phyloP scores from a whole-genome alignment of 1,140 invertebrate genomes.

The Heliconius melpomene region DNA sequence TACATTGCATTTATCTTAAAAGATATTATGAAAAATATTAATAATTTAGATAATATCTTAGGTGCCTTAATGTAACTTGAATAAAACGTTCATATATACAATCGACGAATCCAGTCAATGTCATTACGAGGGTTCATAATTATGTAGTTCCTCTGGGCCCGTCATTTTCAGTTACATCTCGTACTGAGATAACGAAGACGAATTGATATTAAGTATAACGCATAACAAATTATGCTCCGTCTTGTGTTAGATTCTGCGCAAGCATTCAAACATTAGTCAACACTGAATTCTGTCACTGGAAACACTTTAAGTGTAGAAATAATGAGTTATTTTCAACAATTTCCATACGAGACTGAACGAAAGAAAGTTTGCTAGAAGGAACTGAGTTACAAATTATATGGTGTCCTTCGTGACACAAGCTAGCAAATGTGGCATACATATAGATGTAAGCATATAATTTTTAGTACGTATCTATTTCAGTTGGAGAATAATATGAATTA shows the following conservation, averaged over 20 bases:
- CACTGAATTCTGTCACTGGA: conserved; percentile 8
- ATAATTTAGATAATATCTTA: too few relatives aligned
- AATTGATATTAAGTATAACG: conserved; percentile 56
- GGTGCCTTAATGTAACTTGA: too few relatives aligned
- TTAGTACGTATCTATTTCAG: too few relatives aligned
- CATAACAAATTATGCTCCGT: conserved; percentile 52
- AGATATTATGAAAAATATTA: not conserved
- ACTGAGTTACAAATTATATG: not conserved
- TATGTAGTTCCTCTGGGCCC: conserved; percentile 27
- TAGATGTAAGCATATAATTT: too few relatives aligned
- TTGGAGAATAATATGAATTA: too few relatives aligned
- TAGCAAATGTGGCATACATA: too few relatives aligned
- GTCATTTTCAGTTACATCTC: conserved; percentile 46
- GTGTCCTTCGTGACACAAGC: not conserved
- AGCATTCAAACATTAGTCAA: conserved; percentile 20
- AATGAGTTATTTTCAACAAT: conserved; percentile 1
- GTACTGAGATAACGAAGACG: conserved; percentile 55
- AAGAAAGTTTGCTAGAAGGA: not conserved
- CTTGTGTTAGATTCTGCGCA: conserved; percentile 34
- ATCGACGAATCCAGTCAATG: not conserved
- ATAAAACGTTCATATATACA: too few relatives aligned
- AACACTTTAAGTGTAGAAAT: not conserved
- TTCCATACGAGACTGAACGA: not conserved
- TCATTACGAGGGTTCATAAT: conserved; percentile 2
- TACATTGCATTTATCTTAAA: not conserved